Conservation (phyloP, 2,113 vertebrate species). For the Australoheros scitulus region DNA sequence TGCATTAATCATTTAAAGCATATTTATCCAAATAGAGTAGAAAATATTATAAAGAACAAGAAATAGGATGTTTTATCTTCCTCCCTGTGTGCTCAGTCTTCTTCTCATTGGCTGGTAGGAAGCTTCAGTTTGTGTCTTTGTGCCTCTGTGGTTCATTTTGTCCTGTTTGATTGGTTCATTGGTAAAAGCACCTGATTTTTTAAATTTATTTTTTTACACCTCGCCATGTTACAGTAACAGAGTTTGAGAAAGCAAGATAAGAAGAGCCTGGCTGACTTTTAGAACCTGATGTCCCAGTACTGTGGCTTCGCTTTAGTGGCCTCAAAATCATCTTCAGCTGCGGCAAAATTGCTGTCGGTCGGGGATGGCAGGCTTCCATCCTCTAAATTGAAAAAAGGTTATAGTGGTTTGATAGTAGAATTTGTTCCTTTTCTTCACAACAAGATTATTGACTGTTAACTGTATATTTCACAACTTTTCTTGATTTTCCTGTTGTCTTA, state of each 20-base stretch:
- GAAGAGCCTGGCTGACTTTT: slow-evolving; percentile 7
- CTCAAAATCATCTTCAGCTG: slow-evolving; percentile 46
- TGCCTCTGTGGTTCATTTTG: slow-evolving; percentile 8
- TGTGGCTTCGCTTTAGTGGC: slow-evolving; percentile 51
- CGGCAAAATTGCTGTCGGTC: slow-evolving; percentile 21
- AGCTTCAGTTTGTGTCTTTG: slow-evolving; percentile 23
- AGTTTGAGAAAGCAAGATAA: slow-evolving; percentile 27
- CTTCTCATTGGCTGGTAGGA: slow-evolving; percentile 15
- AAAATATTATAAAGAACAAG: slow-evolving; percentile 8
- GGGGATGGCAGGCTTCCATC: slow-evolving; percentile 21
- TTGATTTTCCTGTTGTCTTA: slow-evolving; percentile 66
- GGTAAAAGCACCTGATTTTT: slow-evolving; percentile 51
- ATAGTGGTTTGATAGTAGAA: background rate
- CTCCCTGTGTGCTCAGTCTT: slow-evolving; percentile 1
- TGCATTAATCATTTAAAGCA: background rate
- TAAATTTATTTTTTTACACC: background rate
- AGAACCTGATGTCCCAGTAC: slow-evolving; percentile 77
- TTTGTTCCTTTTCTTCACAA: background rate
- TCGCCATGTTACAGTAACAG: slow-evolving; percentile 40
- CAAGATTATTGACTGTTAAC: background rate
- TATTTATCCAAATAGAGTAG: background rate
- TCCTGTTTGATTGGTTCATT: slow-evolving; percentile 40
- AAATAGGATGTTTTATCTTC: slow-evolving; percentile 2
- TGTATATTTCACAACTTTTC: background rate
- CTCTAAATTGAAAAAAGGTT: slow-evolving; percentile 35